Evolutionary conservation across 2,113 vertebrate species (phyloP), one percentile per base, ranked within the genome.

Genomic region (Camelus bactrianus): DNA sequence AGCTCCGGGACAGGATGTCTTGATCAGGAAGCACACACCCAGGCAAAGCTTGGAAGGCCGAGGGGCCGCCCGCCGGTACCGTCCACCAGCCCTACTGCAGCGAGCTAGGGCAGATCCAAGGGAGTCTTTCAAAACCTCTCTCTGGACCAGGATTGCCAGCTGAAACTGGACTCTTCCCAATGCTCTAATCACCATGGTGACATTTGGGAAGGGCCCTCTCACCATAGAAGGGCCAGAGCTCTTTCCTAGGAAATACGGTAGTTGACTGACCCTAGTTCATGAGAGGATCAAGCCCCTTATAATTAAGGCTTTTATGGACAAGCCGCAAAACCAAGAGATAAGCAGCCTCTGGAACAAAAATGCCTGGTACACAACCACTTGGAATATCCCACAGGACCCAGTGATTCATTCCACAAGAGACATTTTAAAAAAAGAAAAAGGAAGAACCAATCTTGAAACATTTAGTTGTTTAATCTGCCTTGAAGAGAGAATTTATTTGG

Each of bases 311-410:
- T 82, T 97, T 87, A 84, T 6, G 54, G 96, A 97, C 97, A 97
- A 97, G 96, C 98, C 97, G 95, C 98, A 98, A 97, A 97, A 97
- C 97, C 97, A 96, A 62, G 73, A 97, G 97, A 98, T 96, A 96
- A 96, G 97, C 94, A 93, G 88, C 56, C 69, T 93, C 91, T 77
- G 35, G 77, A 94, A 86, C 38, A 96, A 87, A 93, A 97, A 79
- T 62, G 91, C 81, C 69, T 8, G 42, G 95, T 67, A 89, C 73
- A 94, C 91, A 95, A 86, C 96, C 96, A 87, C 96, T 97, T 84
- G 92, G 95, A 97, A 46, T 89, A 86, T 91, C 91, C 96, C 97
- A 80, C 77, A 81, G 93, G 95, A 87, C 91, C 92, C 58, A 89
- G 65, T 97, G 98, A 97, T 91, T 98, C 97, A 98, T 92, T 75